Evolutionary conservation across 2,888 invertebrate species (phyloP).

Genomic region (Oxytorus armatus): DNA sequence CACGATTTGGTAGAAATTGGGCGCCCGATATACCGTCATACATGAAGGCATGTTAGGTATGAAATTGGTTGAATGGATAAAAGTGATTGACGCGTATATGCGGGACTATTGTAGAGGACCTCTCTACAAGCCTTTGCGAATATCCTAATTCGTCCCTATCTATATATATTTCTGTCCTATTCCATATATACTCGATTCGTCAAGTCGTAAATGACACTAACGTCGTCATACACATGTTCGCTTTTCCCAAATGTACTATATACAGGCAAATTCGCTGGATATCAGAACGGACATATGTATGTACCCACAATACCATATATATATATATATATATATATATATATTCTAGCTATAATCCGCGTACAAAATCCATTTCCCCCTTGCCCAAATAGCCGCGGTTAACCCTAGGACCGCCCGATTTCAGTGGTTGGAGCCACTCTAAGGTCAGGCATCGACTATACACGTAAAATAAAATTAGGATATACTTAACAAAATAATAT

Average conservation of each 20-base stretch:
- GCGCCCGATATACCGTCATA: slow-evolving; percentile 15
- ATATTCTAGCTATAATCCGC: slow-evolving; percentile 11
- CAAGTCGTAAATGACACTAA: slow-evolving; percentile 56
- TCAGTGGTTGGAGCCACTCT: slow-evolving; percentile 12
- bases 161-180: slow-evolving; percentile 14
- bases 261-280: slow-evolving; percentile 11
- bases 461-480: neutral
- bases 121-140: slow-evolving; percentile 23
- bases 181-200: slow-evolving; percentile 20
- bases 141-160: slow-evolving; percentile 35
- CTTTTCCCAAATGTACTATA: slow-evolving; percentile 21
- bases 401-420: slow-evolving; percentile 12
- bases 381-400: slow-evolving; percentile 8
- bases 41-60: neutral
- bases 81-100: slow-evolving; percentile 58
- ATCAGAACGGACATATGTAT: slow-evolving; percentile 2
- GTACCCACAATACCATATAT: neutral
- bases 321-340: neutral
- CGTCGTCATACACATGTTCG: slow-evolving; percentile 43
- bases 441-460: neutral
- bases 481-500: neutral
- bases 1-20: slow-evolving; percentile 27
- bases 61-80: slow-evolving; percentile 24
- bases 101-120: slow-evolving; percentile 16
- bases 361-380: slow-evolving; percentile 7